These are phyloP conservation scores for Ploceus nigricollis DNA, from an alignment of 2,113 vertebrate species.

Conservation along the genomic window DNA sequence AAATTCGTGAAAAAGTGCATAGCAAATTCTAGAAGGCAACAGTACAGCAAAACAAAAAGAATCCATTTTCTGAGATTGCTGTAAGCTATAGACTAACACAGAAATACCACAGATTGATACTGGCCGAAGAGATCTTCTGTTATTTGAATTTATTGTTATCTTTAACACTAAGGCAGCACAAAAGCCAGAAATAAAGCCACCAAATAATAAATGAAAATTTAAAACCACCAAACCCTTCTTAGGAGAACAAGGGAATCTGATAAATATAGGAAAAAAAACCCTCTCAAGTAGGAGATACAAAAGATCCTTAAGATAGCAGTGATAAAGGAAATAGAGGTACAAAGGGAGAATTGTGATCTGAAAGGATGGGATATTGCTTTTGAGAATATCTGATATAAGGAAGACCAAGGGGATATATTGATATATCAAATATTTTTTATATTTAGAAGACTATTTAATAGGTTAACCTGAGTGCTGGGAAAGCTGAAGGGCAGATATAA, in stretches of 20 bases:
- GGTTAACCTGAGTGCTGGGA: background rate
- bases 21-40: background rate
- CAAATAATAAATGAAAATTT: background rate
- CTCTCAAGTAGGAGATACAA: background rate
- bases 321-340: background rate
- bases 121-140: background rate
- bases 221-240: background rate
- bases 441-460: background rate
- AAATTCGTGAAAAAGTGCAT: background rate
- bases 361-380: slow-evolving; percentile 13
- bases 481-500: background rate
- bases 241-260: background rate
- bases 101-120: background rate
- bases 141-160: background rate
- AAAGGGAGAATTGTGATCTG: background rate
- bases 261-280: background rate
- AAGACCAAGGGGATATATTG: background rate
- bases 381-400: background rate
- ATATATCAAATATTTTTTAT: background rate
- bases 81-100: background rate
- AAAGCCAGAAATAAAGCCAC: background rate
- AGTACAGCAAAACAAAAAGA: background rate
- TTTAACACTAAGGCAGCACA: background rate
- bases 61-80: background rate
- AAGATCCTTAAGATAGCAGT: background rate